A percentile compares a stretch with the other conserved stretches of the same genome.
Evolutionary conservation across 2,113 vertebrate species (phyloP).

Genomic region (Corapipo altera): DNA sequence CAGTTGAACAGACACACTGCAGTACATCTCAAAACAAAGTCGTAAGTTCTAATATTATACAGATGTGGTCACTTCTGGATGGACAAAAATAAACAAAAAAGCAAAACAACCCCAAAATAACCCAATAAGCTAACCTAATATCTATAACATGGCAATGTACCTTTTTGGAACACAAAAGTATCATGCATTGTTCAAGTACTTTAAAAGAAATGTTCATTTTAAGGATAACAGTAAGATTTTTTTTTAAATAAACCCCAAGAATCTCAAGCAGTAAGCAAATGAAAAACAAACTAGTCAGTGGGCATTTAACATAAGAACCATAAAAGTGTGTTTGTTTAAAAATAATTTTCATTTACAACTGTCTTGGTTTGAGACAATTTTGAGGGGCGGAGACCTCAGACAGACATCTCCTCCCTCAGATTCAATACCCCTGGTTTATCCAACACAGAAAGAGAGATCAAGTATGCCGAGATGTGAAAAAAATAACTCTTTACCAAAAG

Average conservation of each 20-base stretch:
- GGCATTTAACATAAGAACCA: conserved; percentile 61
- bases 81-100: neutral
- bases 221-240: neutral
- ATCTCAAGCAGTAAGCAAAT: conserved; percentile 28
- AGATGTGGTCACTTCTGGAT: neutral
- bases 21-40: neutral
- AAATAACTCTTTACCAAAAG: no score
- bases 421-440: neutral
- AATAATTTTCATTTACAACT: conserved; percentile 67
- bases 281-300: conserved; percentile 49
- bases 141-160: neutral
- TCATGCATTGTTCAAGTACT: neutral
- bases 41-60: neutral
- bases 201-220: neutral
- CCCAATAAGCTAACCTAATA: neutral
- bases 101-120: neutral
- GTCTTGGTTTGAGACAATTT: neutral
- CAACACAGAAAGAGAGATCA: no score
- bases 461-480: no score
- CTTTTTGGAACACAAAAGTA: neutral
- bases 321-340: conserved; percentile 61
- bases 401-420: neutral
- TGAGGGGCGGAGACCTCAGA: neutral
- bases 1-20: neutral
- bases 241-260: neutral